Base-by-base conservation (phyloP, 2,797 vertebrate species). In the Phoebastria nigripes region DNA sequence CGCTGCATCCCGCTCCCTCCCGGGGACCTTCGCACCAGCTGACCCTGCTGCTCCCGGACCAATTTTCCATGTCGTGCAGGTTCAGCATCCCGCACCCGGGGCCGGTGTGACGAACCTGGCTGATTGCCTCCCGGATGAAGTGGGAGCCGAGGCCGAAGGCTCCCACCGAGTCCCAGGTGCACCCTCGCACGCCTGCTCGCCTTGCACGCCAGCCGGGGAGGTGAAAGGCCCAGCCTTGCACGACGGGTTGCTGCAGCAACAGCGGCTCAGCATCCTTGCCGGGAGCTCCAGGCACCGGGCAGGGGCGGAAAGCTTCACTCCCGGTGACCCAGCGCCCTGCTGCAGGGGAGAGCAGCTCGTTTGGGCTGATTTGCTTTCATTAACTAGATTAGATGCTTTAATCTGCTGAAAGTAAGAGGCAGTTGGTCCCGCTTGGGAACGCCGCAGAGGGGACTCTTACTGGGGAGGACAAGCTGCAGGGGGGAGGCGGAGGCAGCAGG, bases 11-110 rank as follows among this genome's bases (percentile, higher is more conserved):
- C 3, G 1, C 31, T 59, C 29, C 26, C 24, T 37, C 29, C 49
- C 1, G 0, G 11, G 54, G 24, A n/a, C 5, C 65, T 21, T n/a
- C 0, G 0, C 39, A 12, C 31, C 59, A 9, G 52, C 25, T 14
- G 55, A 3, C 11, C 33, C 21, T 58, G 33, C 13, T 1, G 2
- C n/a, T 22, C 12, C 31, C 3, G 2, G 4, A 17, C 2, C 35
- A 2, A 1, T 9, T 31, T 42, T 7, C 65, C 0, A 0, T 16
- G 26, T 24, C 31, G 26, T 0, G 0, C 59, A 29, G 28, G 52
- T 47, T 41, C 44, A n/a, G 37, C 22, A 1, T 15, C 28, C 31
- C 35, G 56, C 37, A 8, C 25, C 29, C 4, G 1, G 71, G 17
- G 9, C 12, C 0, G 1, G 35, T 1, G 1, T 17, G 65, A 18